Evolutionary conservation across 1,140 invertebrate genomes (phyloP), one percentile per base, ranked within the genome.

Genomic region (Drosophila mauritiana): DNA sequence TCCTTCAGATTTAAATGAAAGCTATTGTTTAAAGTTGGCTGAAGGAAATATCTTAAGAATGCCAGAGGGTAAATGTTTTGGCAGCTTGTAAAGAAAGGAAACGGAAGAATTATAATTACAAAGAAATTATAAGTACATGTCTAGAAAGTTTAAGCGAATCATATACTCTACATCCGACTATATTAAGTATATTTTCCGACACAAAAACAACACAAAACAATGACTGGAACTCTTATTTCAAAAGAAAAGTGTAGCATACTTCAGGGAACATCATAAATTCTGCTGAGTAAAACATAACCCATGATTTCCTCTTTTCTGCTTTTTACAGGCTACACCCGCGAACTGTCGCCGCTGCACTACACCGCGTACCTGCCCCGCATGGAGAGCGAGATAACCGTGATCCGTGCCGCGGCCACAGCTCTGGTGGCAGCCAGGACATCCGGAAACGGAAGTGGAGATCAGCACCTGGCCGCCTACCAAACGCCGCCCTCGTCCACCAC

Each of bases 291-390:
- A 11, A 11, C 22, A 27, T 31, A 51, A 27, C 49, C 17, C 40
- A 22, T 22, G 4, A n/a, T 42, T 37, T 22, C 4, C 2, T 20
- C 15, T 17, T 13, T 39, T 37, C 40, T 27, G 37, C 22, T 34
- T 46, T 20, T 78, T 89, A 5, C 93, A 95, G 94, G 94, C 76
- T 94, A 94, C 90, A 94, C 93, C 77, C 94, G 94, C 74, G 94
- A 95, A 86, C 92, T 94, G 85, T 94, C 94, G 86, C 94, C 94
- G 91, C 93, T 94, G 80, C 94, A 94, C 84, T 94, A 94, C 91
- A 94, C 94, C 74, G 94, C 94, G 73, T 94, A 94, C 92, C 93
- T 94, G 83, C 94, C 94, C 68, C 73, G 92, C 62, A 91, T 92
- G 75, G 92, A 93, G 67, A 90, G 89, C 73, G 94, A 94, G 92